Conservation (phyloP, 2,888 invertebrate species). For the Cheilosia variabilis region DNA sequence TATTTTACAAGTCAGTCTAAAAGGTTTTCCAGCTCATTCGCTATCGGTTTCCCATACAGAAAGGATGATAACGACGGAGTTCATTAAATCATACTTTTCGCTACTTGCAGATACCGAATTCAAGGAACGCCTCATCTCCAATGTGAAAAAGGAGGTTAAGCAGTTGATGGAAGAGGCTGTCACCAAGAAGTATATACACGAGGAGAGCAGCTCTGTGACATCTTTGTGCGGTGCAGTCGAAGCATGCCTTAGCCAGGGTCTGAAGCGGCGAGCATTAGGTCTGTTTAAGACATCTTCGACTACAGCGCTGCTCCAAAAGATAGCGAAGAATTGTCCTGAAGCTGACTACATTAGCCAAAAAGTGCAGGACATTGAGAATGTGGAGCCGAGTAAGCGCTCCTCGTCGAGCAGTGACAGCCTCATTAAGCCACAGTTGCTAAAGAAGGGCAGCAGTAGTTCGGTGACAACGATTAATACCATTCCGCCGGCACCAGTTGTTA, state of each 20-base stretch:
- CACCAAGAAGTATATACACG: constrained; percentile 96
- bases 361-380: constrained; percentile 90
- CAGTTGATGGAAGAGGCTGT: constrained; percentile 99
- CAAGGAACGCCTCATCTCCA: constrained; percentile 91
- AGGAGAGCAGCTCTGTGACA: constrained; percentile 95
- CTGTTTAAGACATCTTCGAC: constrained; percentile 97
- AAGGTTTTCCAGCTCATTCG: constrained; percentile 49
- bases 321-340: constrained; percentile 91
- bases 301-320: constrained; percentile 96
- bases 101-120: constrained; percentile 84
- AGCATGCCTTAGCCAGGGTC: constrained; percentile 91
- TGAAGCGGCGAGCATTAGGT: constrained; percentile 89
- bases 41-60: constrained; percentile 9
- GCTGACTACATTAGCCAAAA: constrained; percentile 91
- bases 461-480: constrained; percentile 70
- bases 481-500: constrained; percentile 66
- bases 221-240: constrained; percentile 96
- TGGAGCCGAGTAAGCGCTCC: constrained; percentile 87
- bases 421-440: constrained; percentile 87
- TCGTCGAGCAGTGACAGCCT: constrained; percentile 87
- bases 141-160: constrained; percentile 96
- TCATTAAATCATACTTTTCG: constrained; percentile 65
- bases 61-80: constrained; percentile 59
- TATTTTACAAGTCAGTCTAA: constrained; percentile 9
- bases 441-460: constrained; percentile 87